phyloP scores from a whole-genome alignment of 2,888 invertebrate species.

The Lasioglossum lativentre region DNA sequence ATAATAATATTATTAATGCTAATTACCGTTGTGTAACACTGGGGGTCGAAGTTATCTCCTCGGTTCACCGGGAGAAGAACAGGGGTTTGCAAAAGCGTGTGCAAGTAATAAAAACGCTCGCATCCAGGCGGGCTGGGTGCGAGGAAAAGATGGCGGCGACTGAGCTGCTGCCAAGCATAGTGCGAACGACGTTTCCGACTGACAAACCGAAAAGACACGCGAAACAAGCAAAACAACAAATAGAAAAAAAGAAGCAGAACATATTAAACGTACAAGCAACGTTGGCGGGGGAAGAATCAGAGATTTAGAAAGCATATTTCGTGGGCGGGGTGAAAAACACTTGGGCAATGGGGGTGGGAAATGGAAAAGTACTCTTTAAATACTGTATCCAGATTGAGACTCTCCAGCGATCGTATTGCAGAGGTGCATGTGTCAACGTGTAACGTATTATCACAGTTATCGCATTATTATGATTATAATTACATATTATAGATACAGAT shows the following conservation, averaged over 20 bases:
- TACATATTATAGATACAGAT: conserved; percentile 50
- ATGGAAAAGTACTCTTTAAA: neutral
- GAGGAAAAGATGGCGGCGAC: neutral
- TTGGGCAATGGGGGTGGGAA: conserved; percentile 22
- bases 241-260: neutral
- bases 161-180: neutral
- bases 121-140: neutral
- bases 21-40: conserved; percentile 53
- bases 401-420: conserved; percentile 39
- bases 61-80: neutral
- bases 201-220: conserved; percentile 54
- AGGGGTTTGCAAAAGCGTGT: conserved; percentile 7
- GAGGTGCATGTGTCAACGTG: conserved; percentile 56
- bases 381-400: neutral
- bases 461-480: conserved; percentile 71
- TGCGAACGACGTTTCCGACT: conserved; percentile 46
- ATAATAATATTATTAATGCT: conserved; percentile 72
- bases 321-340: conserved; percentile 20
- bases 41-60: conserved; percentile 23
- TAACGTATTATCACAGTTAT: conserved; percentile 74
- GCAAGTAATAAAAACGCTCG: neutral
- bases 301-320: neutral
- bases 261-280: neutral
- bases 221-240: conserved; percentile 1
- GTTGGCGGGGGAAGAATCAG: neutral